Percentiles rank a stretch among this genome's conserved stretches.
These are phyloP conservation scores for Electrophaes corylata DNA, from an alignment of 2,888 invertebrate genomes.

Conservation along the genomic window DNA sequence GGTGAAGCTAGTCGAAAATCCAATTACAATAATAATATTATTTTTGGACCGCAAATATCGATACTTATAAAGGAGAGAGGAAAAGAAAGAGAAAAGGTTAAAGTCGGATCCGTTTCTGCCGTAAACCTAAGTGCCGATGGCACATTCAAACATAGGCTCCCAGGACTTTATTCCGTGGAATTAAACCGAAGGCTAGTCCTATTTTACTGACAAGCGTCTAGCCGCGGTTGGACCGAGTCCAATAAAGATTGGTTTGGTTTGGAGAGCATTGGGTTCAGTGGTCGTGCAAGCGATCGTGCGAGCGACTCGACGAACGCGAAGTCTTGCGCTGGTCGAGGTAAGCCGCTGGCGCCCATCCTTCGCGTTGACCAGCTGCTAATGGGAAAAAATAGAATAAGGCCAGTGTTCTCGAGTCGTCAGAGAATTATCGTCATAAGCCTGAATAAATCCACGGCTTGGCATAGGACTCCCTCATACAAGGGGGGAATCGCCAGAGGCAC, in stretches of 20 bases:
- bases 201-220: slow-evolving; percentile 2
- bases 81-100: slow-evolving; percentile 8
- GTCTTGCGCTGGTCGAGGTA: slow-evolving; percentile 94
- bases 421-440: too few species aligned
- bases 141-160: slow-evolving; percentile 13
- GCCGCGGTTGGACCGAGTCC: slow-evolving; percentile 5
- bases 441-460: too few species aligned
- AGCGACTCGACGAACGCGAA: slow-evolving; percentile 89
- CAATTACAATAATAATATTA: not conserved
- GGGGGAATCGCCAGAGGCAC: too few species aligned
- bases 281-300: slow-evolving; percentile 84
- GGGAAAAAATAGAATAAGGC: slow-evolving; percentile 13
- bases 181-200: slow-evolving; percentile 2
- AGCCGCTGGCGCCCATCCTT: slow-evolving; percentile 98
- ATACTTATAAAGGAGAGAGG: not conserved
- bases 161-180: slow-evolving; percentile 1
- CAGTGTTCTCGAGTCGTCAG: too few species aligned
- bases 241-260: slow-evolving; percentile 11
- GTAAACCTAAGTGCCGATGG: slow-evolving; percentile 30
- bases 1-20: slow-evolving; percentile 3
- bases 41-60: not conserved
- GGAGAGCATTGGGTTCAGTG: slow-evolving; percentile 55
- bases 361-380: slow-evolving; percentile 86
- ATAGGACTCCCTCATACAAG: too few species aligned
- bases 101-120: slow-evolving; percentile 27